Conservation (phyloP, 2,113 vertebrate genomes). For the Epinephelus moara region DNA sequence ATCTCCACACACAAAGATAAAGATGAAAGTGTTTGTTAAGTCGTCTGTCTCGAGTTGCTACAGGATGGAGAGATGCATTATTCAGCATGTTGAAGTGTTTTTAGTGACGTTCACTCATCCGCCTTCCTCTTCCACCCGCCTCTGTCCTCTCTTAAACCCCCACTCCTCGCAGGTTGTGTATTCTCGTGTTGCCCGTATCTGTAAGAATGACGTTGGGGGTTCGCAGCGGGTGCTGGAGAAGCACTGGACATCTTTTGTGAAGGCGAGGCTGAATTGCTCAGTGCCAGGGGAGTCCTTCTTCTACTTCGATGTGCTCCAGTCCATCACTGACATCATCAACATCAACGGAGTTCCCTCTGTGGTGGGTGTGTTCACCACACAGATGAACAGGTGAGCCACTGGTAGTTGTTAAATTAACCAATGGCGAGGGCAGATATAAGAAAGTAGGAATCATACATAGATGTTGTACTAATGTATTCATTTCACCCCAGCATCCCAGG, state of each 20-base stretch:
- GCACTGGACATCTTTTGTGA: constrained; percentile 98
- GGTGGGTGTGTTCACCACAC: constrained; percentile 96
- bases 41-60: constrained; percentile 47
- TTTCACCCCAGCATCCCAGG: constrained; percentile 91
- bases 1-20: constrained; percentile 38
- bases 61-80: constrained; percentile 76
- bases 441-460: neutral
- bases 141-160: constrained; percentile 49
- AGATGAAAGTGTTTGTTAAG: constrained; percentile 55
- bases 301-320: constrained; percentile 98
- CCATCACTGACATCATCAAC: constrained; percentile 95
- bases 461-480: neutral
- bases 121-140: constrained; percentile 33
- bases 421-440: too few relatives aligned
- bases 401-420: neutral
- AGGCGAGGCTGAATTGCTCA: constrained; percentile 96
- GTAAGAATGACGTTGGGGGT: constrained; percentile 97
- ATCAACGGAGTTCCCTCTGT: constrained; percentile 92
- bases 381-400: constrained; percentile 94
- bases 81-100: constrained; percentile 74
- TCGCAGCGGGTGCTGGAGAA: constrained; percentile 98
- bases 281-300: constrained; percentile 98
- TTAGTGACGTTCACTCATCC: constrained; percentile 64
- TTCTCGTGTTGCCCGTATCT: constrained; percentile 97
- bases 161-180: constrained; percentile 90